These are phyloP conservation scores for Microtus obscurus DNA, from an alignment of 2,797 vertebrate species.

Conservation along the genomic window DNA sequence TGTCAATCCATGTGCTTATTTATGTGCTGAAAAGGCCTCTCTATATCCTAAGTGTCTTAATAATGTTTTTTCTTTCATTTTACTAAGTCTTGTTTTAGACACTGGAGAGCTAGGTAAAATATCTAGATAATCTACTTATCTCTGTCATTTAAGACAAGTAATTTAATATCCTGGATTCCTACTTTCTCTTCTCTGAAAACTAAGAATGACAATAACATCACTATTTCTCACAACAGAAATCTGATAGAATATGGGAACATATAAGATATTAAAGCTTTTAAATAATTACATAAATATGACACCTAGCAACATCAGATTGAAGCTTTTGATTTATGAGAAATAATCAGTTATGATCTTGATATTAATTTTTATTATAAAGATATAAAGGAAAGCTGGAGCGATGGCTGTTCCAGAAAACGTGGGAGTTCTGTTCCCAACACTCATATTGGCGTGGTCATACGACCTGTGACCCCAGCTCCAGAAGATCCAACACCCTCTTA, in stretches of 20 bases:
- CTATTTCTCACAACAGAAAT: neutral
- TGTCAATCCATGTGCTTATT: neutral
- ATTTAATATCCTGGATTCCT: neutral
- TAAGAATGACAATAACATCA: neutral
- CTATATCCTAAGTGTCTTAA: neutral
- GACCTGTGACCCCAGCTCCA: too few relatives aligned
- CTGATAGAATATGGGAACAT: neutral
- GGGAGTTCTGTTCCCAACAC: neutral
- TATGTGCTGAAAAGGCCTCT: neutral
- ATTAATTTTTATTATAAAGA: neutral
- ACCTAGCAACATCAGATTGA: too few relatives aligned
- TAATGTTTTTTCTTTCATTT: neutral
- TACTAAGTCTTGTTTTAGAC: neutral
- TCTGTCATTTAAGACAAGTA: neutral
- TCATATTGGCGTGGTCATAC: neutral
- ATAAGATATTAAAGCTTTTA: neutral
- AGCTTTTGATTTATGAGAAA: neutral
- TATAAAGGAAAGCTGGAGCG: neutral
- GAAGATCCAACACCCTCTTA: neutral
- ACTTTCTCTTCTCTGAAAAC: neutral
- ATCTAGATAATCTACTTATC: neutral
- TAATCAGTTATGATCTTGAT: neutral
- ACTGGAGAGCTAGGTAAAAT: constrained; percentile 34
- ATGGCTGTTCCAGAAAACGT: neutral
- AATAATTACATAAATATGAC: neutral